phyloP scores from a whole-genome alignment of 2,797 vertebrate genomes.

The Rhyacichthys aspro region DNA sequence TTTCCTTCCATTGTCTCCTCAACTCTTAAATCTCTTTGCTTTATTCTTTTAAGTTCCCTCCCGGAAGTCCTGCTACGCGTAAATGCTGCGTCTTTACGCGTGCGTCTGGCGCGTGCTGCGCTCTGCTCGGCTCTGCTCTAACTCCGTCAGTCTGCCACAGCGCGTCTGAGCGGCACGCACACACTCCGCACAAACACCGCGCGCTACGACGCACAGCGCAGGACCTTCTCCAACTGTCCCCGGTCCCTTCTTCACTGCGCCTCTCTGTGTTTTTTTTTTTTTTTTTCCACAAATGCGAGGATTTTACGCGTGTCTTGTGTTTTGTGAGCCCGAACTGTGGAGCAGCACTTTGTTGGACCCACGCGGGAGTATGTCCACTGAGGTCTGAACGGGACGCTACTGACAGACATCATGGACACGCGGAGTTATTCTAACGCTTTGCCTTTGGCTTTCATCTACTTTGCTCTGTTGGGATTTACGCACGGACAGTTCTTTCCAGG shows the following conservation, averaged over 20 bases:
- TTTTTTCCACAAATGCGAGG: constrained; percentile 51
- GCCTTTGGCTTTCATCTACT: constrained; percentile 46
- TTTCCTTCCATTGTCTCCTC: too few relatives aligned
- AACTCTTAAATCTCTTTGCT: too few relatives aligned
- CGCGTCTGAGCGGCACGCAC: constrained; percentile 37
- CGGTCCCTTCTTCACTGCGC: constrained; percentile 9
- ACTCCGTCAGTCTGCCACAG: constrained; percentile 57
- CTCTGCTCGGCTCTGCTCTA: constrained; percentile 57
- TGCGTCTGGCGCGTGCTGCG: constrained; percentile 35
- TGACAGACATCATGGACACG: constrained; percentile 56
- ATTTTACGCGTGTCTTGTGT: constrained; percentile 15
- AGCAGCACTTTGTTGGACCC: constrained; percentile 32
- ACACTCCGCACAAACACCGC: constrained; percentile 29
- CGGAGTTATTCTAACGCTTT: constrained; percentile 50
- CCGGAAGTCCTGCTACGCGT: constrained; percentile 23
- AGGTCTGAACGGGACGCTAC: constrained; percentile 20
- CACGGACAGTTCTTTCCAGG: constrained; percentile 73
- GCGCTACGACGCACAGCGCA: constrained; percentile 22
- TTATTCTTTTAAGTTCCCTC: constrained; percentile 6
- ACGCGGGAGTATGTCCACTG: constrained; percentile 58
- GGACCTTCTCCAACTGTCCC: constrained; percentile 39
- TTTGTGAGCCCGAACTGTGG: constrained; percentile 28
- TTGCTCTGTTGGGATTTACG: constrained; percentile 55
- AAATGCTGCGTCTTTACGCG: constrained; percentile 19
- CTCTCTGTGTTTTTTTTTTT: too few relatives aligned